phyloP scores from a whole-genome alignment of 2,797 vertebrate genomes.

The Phalanger gymnotis region DNA sequence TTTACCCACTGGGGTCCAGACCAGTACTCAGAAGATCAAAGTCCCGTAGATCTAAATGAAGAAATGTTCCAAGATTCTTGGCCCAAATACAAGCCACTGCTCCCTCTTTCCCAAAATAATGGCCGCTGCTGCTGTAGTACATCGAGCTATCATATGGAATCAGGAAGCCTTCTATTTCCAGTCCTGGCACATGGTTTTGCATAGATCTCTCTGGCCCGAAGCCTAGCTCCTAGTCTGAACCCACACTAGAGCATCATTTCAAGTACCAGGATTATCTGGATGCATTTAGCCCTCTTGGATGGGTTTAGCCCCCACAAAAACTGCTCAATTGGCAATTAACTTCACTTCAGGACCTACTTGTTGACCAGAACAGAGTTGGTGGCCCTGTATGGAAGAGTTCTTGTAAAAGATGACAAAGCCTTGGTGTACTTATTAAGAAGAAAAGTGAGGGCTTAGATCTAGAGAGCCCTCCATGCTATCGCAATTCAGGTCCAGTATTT shows the following conservation, averaged over 20 bases:
- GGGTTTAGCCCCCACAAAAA: neutral
- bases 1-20: neutral
- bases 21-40: neutral
- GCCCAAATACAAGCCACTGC: neutral
- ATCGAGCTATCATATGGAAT: neutral
- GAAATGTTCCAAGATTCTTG: neutral
- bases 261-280: neutral
- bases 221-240: neutral
- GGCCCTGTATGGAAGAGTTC: neutral
- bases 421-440: neutral
- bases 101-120: neutral
- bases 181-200: neutral
- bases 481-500: neutral
- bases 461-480: neutral
- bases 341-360: neutral
- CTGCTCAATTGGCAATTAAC: neutral
- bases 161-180: neutral
- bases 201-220: neutral
- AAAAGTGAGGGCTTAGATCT: neutral
- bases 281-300: neutral
- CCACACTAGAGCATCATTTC: neutral
- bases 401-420: neutral
- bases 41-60: neutral
- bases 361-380: neutral
- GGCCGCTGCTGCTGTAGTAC: neutral